phyloP scores from a whole-genome alignment of 2,113 vertebrate species.

The Mustela nigripes region DNA sequence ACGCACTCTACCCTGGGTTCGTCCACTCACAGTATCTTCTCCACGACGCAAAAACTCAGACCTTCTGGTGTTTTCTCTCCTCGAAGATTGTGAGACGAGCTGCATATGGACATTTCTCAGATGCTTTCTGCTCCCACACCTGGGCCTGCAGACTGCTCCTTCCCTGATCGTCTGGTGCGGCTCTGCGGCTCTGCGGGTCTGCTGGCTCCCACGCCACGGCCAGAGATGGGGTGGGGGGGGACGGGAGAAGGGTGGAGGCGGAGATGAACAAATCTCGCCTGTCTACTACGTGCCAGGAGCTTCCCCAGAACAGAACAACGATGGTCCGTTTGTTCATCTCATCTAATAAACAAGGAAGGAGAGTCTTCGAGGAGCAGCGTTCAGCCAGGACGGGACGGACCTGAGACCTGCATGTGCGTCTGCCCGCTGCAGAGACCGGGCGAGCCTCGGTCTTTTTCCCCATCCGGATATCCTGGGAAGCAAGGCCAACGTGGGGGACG shows the following conservation, averaged over 20 bases:
- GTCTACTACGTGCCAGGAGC: background rate
- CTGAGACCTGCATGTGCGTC: background rate
- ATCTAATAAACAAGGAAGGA: background rate
- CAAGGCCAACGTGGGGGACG: background rate
- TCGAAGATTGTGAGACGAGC: background rate
- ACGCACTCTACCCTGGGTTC: background rate
- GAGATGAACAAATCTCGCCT: background rate
- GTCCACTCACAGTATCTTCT: fast-evolving
- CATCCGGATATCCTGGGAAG: fast-evolving
- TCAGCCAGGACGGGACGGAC: background rate
- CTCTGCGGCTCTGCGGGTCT: no score
- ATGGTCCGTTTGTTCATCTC: background rate
- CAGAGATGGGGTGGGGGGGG: no score
- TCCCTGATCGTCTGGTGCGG: background rate
- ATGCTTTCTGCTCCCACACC: background rate
- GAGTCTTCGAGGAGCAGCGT: background rate
- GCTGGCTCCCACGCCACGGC: fast-evolving
- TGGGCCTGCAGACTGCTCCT: background rate
- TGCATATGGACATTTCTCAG: background rate
- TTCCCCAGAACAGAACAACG: fast-evolving
- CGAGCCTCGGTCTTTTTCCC: background rate
- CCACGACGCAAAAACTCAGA: background rate
- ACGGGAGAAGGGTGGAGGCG: background rate
- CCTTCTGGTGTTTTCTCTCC: background rate
- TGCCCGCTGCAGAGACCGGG: background rate